Conservation (phyloP, 2,113 vertebrate species). For the Ceuthmochares aereus region DNA sequence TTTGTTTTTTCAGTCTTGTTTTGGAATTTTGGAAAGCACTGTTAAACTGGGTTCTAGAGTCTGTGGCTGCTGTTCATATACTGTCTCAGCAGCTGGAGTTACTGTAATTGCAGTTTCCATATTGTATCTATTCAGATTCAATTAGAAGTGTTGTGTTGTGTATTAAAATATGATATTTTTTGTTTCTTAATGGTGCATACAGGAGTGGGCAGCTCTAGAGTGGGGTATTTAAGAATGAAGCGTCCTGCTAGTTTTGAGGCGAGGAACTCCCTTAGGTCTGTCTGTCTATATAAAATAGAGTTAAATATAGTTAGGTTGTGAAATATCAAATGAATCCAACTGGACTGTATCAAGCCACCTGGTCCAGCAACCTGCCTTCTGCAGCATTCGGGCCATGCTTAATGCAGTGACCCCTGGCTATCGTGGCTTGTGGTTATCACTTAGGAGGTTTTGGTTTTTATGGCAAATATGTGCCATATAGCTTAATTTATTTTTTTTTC, state of each 20-base stretch:
- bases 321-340: not conserved
- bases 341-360: not conserved
- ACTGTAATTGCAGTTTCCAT: conserved; percentile 14
- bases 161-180: not conserved
- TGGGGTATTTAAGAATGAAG: not conserved
- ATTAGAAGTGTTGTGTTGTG: not conserved
- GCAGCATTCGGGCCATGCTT: not conserved
- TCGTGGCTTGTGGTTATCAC: rapidly evolving
- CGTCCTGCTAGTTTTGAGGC: not conserved
- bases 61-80: not conserved
- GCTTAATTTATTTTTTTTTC: not conserved
- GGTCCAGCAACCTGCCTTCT: not conserved
- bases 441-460: rapidly evolving
- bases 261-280: rapidly evolving
- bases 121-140: not conserved
- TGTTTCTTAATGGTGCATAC: not conserved
- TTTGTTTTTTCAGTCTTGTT: not conserved
- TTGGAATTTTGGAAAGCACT: not conserved
- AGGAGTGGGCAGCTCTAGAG: not conserved
- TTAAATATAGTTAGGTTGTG: not conserved
- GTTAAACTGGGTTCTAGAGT: not conserved
- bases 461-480: rapidly evolving
- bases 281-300: rapidly evolving
- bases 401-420: too few relatives aligned
- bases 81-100: not conserved